These are phyloP conservation scores for Arothron firmamentum DNA, from an alignment of 2,113 vertebrate genomes.

Conservation along the genomic window DNA sequence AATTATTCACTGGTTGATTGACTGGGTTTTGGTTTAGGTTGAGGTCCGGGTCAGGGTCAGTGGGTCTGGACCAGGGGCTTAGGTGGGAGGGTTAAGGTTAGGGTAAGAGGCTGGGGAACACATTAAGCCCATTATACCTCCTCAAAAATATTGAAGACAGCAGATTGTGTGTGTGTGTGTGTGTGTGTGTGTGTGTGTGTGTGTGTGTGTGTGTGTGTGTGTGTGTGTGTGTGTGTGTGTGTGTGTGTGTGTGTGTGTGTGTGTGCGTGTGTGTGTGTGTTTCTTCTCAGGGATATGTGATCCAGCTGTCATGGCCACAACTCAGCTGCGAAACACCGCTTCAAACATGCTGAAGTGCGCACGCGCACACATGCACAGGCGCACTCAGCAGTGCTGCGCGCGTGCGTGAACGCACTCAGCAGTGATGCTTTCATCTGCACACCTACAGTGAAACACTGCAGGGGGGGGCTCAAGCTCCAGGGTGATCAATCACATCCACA, in stretches of 20 bases:
- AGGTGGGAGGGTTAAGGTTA: too few relatives aligned
- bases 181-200: too few relatives aligned
- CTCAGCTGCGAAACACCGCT: constrained; percentile 57
- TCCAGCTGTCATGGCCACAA: constrained; percentile 41
- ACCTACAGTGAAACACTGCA: constrained; percentile 54
- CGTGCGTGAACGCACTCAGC: constrained; percentile 26
- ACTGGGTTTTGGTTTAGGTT: too few relatives aligned
- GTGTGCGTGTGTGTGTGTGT: constrained; percentile 2
- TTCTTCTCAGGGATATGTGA: background rate
- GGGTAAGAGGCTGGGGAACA: too few relatives aligned
- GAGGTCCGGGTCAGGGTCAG: too few relatives aligned
- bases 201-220: background rate
- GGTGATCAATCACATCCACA: constrained; percentile 6
- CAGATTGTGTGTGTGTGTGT: too few relatives aligned
- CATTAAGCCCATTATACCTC: too few relatives aligned
- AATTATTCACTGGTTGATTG: background rate
- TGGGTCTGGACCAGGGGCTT: too few relatives aligned
- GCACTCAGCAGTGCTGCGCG: constrained; percentile 39
- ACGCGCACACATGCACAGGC: constrained; percentile 7
- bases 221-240: constrained; percentile 9
- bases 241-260: constrained; percentile 7
- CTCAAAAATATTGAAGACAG: too few relatives aligned
- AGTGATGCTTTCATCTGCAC: constrained; percentile 65
- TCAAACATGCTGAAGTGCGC: constrained; percentile 48
- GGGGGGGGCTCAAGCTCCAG: constrained; percentile 40